phyloP scores from a whole-genome alignment of 2,797 vertebrate genomes.

The Mormyrops boulengeri region DNA sequence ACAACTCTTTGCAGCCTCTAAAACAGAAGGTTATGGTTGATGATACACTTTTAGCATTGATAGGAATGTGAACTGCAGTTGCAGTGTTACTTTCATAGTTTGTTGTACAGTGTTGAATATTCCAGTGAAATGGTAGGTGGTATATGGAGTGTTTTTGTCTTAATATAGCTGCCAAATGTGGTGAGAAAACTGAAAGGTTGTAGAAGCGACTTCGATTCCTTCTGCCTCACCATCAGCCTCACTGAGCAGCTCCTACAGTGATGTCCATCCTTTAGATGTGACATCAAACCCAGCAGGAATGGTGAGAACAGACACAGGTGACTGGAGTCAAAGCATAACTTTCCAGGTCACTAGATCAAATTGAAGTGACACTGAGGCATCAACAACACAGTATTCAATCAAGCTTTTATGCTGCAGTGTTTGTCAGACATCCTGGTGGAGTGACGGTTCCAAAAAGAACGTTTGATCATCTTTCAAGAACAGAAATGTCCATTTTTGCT shows the following conservation, averaged over 20 bases:
- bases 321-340: not conserved
- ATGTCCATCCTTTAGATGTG: not conserved
- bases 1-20: not conserved
- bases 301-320: not conserved
- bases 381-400: not conserved
- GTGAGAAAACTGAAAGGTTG: not conserved
- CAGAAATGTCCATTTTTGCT: not conserved
- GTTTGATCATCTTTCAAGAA: not conserved
- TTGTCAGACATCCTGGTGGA: not conserved
- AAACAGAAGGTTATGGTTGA: not conserved
- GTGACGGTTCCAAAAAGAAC: not conserved
- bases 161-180: not conserved
- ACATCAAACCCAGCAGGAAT: not conserved
- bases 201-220: not conserved
- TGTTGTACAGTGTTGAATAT: not conserved
- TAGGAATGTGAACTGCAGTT: not conserved
- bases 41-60: not conserved
- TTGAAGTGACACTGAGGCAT: not conserved
- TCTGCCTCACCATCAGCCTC: not conserved
- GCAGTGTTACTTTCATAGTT: not conserved
- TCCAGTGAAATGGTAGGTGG: not conserved
- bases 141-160: not conserved
- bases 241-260: not conserved
- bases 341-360: not conserved
- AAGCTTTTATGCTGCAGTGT: not conserved